Evolutionary conservation across 2,888 invertebrate genomes (phyloP).

Genomic region (Phaedon cochleariae): DNA sequence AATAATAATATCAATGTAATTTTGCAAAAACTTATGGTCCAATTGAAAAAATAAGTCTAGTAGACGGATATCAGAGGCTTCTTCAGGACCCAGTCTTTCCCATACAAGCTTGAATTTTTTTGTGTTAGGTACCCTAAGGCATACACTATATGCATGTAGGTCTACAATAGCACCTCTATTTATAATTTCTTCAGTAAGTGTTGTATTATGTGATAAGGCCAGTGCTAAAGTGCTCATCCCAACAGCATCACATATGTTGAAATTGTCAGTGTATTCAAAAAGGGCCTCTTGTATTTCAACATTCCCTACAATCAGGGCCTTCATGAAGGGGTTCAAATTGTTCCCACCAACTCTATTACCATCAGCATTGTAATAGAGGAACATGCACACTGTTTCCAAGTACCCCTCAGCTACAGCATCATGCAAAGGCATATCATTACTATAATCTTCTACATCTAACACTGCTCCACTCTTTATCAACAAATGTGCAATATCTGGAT

Average conservation of each 20-base stretch:
- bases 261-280: constrained; percentile 47
- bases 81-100: constrained; percentile 32
- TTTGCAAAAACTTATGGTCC: constrained; percentile 18
- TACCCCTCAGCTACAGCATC: constrained; percentile 40
- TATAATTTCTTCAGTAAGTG: constrained; percentile 43
- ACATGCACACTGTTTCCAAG: constrained; percentile 48
- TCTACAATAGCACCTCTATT: constrained; percentile 44
- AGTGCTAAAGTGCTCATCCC: constrained; percentile 43
- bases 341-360: constrained; percentile 33
- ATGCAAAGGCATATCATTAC: constrained; percentile 48
- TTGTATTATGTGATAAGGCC: constrained; percentile 40
- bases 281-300: constrained; percentile 40
- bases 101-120: constrained; percentile 43
- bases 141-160: constrained; percentile 28
- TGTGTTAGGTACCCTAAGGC: constrained; percentile 34
- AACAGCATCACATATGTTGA: constrained; percentile 37
- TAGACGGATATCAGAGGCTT: constrained; percentile 25
- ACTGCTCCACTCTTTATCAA: constrained; percentile 49
- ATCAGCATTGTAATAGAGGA: constrained; percentile 52
- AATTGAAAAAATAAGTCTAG: constrained; percentile 21
- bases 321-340: constrained; percentile 48
- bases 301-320: constrained; percentile 38
- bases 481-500: constrained; percentile 39
- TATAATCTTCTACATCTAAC: constrained; percentile 44
- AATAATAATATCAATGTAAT: constrained; percentile 40